A percentile compares a stretch with the other conserved stretches of the same genome.
phyloP scores from a whole-genome alignment of 2,888 invertebrate genomes.

The Chromoteleia sp. region DNA sequence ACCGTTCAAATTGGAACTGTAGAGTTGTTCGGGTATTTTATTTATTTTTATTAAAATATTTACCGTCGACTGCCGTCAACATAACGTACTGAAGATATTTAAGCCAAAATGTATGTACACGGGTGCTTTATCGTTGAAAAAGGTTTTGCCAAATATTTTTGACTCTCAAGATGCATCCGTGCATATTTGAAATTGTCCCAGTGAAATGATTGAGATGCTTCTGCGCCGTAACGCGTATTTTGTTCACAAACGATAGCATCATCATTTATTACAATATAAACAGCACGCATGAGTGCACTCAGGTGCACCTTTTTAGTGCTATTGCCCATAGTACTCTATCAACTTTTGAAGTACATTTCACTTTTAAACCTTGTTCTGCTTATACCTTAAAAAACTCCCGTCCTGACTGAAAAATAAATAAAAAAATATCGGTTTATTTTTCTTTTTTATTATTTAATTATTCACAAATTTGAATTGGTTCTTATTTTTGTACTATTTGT shows the following conservation, averaged over 20 bases:
- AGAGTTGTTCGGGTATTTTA: too few relatives aligned
- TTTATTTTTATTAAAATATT: neutral
- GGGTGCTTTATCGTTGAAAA: conserved; percentile 33
- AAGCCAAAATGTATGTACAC: neutral
- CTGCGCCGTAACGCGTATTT: conserved; percentile 8
- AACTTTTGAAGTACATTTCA: conserved; percentile 42
- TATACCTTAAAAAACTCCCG: neutral
- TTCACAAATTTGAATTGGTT: too few relatives aligned
- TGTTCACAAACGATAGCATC: conserved; percentile 24
- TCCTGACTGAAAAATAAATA: neutral
- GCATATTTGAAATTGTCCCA: conserved; percentile 43
- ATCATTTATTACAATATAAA: conserved; percentile 43
- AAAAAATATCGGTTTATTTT: conserved; percentile 16
- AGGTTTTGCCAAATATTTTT: conserved; percentile 6
- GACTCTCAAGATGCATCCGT: conserved; percentile 16
- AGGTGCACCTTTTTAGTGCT: conserved; percentile 49
- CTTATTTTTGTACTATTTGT: too few relatives aligned
- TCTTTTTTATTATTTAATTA: neutral
- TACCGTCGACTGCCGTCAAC: conserved; percentile 3
- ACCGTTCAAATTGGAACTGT: too few relatives aligned
- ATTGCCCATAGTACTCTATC: conserved; percentile 36
- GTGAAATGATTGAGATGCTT: conserved; percentile 46
- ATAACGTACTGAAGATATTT: neutral
- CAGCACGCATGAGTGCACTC: conserved; percentile 38
- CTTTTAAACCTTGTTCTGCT: conserved; percentile 23